These are phyloP conservation scores for Aspidoscelis tigris DNA, from an alignment of 2,113 vertebrate genomes.

Conservation along the genomic window DNA sequence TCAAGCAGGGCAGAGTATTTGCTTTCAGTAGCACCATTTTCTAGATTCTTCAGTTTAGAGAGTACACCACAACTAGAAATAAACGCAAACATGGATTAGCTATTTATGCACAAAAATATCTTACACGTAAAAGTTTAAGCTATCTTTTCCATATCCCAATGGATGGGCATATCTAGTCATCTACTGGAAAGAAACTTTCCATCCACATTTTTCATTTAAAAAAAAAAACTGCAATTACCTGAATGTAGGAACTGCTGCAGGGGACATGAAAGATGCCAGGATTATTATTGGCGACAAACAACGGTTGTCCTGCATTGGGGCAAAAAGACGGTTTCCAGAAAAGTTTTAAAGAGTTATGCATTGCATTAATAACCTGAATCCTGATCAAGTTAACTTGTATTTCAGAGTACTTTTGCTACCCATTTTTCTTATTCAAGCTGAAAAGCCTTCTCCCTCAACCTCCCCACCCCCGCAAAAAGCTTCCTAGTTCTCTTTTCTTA, in stretches of 20 bases:
- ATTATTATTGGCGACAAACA: constrained; percentile 83
- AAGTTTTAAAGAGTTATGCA: background rate
- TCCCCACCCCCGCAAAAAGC: background rate
- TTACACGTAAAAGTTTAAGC: background rate
- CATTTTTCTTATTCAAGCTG: background rate
- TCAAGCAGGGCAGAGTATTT: constrained; percentile 84
- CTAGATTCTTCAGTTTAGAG: constrained; percentile 83
- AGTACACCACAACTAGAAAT: constrained; percentile 85
- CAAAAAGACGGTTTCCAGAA: background rate
- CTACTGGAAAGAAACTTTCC: background rate
- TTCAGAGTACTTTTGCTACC: background rate
- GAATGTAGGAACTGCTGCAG: constrained; percentile 84
- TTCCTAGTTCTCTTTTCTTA: background rate
- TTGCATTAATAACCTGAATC: background rate
- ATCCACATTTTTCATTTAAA: background rate
- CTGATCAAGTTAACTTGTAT: background rate
- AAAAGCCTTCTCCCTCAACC: too few species aligned
- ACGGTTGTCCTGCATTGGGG: constrained; percentile 82
- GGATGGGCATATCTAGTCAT: background rate
- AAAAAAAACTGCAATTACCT: constrained; percentile 76
- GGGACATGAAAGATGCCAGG: constrained; percentile 89
- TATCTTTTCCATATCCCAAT: background rate
- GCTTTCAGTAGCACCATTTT: constrained; percentile 66
- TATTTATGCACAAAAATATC: background rate
- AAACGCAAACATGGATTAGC: background rate